These are phyloP conservation scores for Calliopum simillimum DNA, from an alignment of 2,888 invertebrate genomes.

Conservation along the genomic window DNA sequence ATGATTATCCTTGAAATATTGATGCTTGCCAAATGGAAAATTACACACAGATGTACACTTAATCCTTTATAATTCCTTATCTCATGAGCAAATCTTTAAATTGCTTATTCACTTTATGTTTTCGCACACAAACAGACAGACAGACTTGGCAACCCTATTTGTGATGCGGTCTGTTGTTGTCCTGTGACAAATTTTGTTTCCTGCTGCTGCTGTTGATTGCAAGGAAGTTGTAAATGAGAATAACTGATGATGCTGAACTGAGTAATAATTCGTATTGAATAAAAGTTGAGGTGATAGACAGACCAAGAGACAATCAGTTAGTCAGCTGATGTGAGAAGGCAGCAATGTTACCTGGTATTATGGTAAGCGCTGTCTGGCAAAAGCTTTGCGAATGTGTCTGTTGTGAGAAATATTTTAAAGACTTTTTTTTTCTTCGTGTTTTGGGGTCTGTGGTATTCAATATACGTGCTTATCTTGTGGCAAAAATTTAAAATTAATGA, in stretches of 20 bases:
- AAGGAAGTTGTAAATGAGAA: constrained; percentile 27
- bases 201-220: constrained; percentile 23
- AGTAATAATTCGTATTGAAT: neutral
- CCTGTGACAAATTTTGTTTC: neutral
- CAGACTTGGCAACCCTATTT: constrained; percentile 14
- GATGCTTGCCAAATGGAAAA: constrained; percentile 11
- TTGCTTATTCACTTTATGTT: constrained; percentile 20
- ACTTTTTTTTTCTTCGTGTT: too few relatives aligned
- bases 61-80: neutral
- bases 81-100: constrained; percentile 8
- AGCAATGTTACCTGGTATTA: too few relatives aligned
- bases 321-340: neutral
- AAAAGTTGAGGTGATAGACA: constrained; percentile 6
- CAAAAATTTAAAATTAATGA: too few relatives aligned
- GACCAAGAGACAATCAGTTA: neutral
- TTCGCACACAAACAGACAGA: neutral
- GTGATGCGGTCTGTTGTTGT: too few relatives aligned
- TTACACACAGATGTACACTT: neutral
- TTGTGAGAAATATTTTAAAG: too few relatives aligned
- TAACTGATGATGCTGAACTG: constrained; percentile 23
- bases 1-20: constrained; percentile 23
- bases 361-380: too few relatives aligned
- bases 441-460: too few relatives aligned
- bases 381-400: too few relatives aligned
- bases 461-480: too few relatives aligned